These are phyloP conservation scores for Marmota monax DNA, from an alignment of 2,113 vertebrate species.

Conservation along the genomic window DNA sequence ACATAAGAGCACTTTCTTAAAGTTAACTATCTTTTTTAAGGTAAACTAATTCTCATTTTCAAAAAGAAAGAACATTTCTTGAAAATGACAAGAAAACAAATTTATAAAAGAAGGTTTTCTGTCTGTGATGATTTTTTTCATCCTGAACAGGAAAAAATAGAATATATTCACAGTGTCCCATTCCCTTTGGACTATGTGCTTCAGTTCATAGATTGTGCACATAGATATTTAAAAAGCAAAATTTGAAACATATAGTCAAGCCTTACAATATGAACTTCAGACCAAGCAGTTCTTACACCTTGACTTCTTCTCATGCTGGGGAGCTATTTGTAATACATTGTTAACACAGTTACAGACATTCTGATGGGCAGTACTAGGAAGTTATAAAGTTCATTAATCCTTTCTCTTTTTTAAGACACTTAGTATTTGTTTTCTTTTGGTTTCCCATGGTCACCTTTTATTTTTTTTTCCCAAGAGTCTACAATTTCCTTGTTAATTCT, in stretches of 20 bases:
- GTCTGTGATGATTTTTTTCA: neutral
- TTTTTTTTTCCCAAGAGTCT: neutral
- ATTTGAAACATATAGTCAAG: constrained; percentile 42
- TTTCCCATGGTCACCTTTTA: neutral
- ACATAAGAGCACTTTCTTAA: constrained; percentile 16
- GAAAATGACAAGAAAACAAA: constrained; percentile 56
- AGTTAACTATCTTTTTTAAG: constrained; percentile 42
- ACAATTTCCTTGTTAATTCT: neutral
- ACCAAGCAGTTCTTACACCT: neutral
- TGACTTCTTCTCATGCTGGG: neutral
- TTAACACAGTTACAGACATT: neutral
- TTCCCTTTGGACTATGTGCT: neutral
- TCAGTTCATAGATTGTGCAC: neutral
- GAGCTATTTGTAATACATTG: neutral
- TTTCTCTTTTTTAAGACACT: neutral
- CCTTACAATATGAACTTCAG: neutral
- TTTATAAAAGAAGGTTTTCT: neutral
- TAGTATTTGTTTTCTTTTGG: constrained; percentile 30
- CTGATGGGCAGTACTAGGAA: neutral
- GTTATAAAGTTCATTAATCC: neutral
- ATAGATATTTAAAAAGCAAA: constrained; percentile 32
- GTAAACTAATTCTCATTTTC: constrained; percentile 19
- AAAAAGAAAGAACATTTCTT: neutral
- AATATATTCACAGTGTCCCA: neutral
- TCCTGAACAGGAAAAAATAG: neutral